Percentiles rank a stretch among this genome's conserved stretches.
Conservation (phyloP, 2,888 invertebrate species). For the Coelinius sp. region DNA sequence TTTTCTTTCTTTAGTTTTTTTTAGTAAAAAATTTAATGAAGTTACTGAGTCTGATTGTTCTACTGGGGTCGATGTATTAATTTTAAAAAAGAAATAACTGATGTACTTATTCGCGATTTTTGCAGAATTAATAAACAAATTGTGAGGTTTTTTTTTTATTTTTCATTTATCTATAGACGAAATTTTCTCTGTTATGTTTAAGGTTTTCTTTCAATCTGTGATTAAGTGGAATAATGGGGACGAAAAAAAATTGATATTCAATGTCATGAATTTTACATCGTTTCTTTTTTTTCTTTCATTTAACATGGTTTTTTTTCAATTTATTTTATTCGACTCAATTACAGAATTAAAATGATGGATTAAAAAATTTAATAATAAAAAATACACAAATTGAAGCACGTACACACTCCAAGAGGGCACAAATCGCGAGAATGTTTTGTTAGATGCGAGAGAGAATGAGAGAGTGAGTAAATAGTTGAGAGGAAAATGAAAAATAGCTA, state of each 20-base stretch:
- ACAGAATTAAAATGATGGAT: conserved; percentile 4
- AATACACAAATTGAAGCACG: conserved; percentile 29
- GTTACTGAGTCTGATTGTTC: conserved; percentile 1
- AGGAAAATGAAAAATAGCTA: conserved; percentile 33
- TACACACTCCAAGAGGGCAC: conserved; percentile 48
- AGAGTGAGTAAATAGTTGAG: conserved; percentile 26
- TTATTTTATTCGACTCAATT: conserved; percentile 18
- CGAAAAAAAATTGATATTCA: conserved; percentile 13
- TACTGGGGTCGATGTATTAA: not conserved
- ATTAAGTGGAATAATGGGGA: not conserved
- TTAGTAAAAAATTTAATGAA: not conserved
- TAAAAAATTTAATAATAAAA: conserved; percentile 18
- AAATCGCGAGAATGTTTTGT: conserved; percentile 48
- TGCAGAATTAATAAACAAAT: not conserved
- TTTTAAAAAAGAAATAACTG: not conserved
- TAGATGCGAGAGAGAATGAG: conserved; percentile 11
- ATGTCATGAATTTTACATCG: not conserved
- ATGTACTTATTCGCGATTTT: conserved; percentile 25
- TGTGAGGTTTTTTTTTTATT: not conserved
- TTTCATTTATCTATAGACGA: not conserved
- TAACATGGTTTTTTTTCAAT: conserved; percentile 11
- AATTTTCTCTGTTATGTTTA: not conserved
- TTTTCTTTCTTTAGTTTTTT: conserved; percentile 21
- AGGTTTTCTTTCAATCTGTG: conserved; percentile 12
- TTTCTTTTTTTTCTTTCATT: not conserved